A percentile compares a stretch with the other conserved stretches of the same genome.
These are phyloP conservation scores for Neomonachus schauinslandi DNA, from an alignment of 2,113 vertebrate genomes.

Conservation along the genomic window DNA sequence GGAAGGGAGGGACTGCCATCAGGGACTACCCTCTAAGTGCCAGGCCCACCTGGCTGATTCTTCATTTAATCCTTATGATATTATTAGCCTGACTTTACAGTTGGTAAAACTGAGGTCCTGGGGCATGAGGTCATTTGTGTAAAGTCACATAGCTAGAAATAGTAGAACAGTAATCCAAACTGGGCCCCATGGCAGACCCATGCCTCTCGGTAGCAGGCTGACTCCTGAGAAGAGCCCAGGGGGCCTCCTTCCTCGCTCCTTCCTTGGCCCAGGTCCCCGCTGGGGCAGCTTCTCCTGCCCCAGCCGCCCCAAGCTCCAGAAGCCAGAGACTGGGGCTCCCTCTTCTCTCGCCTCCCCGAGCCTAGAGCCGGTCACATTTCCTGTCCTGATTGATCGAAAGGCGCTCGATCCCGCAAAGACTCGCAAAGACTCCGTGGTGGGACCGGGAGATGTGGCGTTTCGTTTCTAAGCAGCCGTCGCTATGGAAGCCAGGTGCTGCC, in stretches of 20 bases:
- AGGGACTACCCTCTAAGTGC: background rate
- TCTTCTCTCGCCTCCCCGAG: background rate
- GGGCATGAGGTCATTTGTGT: background rate
- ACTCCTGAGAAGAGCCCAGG: background rate
- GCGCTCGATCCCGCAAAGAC: background rate
- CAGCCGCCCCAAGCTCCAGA: background rate
- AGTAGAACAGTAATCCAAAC: background rate
- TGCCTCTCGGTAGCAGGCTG: background rate
- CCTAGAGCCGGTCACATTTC: background rate
- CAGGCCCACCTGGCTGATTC: background rate
- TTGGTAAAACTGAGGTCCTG: background rate
- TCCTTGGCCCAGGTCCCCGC: background rate
- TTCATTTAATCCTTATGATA: background rate
- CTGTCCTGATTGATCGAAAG: conserved; percentile 69
- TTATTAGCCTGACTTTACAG: background rate
- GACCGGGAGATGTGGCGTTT: conserved; percentile 53
- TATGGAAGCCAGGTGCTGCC: conserved; percentile 81
- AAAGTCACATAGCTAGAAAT: conserved; percentile 12
- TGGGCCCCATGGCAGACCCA: background rate
- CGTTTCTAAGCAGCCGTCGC: conserved; percentile 80
- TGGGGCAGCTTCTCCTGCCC: background rate
- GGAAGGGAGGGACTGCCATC: background rate
- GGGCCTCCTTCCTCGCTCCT: background rate
- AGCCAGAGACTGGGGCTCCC: background rate
- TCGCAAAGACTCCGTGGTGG: conserved; percentile 57